A percentile compares a stretch with the other conserved stretches of the same genome.
Conservation (phyloP, 1,140 invertebrate species). For the Drosophila equinoxialis region DNA sequence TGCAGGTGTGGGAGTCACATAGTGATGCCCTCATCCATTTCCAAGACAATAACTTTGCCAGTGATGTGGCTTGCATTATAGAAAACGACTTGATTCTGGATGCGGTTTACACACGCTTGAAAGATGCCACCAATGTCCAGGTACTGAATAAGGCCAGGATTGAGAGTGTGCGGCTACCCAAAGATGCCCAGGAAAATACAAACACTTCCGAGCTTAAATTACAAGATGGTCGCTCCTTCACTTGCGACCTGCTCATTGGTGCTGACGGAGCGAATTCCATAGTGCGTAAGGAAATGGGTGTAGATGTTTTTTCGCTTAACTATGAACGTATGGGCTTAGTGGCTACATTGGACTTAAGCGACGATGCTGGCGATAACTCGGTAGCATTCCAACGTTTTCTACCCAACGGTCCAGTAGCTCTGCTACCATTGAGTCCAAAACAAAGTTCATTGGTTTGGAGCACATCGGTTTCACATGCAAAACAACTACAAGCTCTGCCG, state of each 20-base stretch:
- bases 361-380: constrained; percentile 87
- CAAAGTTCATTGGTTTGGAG: constrained; percentile 97
- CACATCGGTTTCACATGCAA: constrained; percentile 89
- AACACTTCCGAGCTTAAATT: constrained; percentile 83
- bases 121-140: constrained; percentile 83
- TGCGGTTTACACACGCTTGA: constrained; percentile 86
- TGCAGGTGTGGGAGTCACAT: constrained; percentile 97
- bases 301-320: constrained; percentile 90
- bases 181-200: constrained; percentile 31
- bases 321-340: constrained; percentile 96
- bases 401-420: constrained; percentile 94
- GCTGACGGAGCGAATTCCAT: constrained; percentile 96
- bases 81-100: constrained; percentile 95
- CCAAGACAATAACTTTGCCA: constrained; percentile 88
- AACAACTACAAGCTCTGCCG: constrained; percentile 87
- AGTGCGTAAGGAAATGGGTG: constrained; percentile 91
- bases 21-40: constrained; percentile 95
- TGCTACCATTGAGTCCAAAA: constrained; percentile 92
- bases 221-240: constrained; percentile 85
- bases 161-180: constrained; percentile 84
- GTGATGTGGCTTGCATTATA: constrained; percentile 94
- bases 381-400: constrained; percentile 98
- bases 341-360: constrained; percentile 91
- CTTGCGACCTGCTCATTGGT: constrained; percentile 90
- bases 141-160: constrained; percentile 84